A percentile compares a stretch with the other conserved stretches of the same genome.
phyloP scores from a whole-genome alignment of 2,888 invertebrate genomes.

The Andrena camellia region DNA sequence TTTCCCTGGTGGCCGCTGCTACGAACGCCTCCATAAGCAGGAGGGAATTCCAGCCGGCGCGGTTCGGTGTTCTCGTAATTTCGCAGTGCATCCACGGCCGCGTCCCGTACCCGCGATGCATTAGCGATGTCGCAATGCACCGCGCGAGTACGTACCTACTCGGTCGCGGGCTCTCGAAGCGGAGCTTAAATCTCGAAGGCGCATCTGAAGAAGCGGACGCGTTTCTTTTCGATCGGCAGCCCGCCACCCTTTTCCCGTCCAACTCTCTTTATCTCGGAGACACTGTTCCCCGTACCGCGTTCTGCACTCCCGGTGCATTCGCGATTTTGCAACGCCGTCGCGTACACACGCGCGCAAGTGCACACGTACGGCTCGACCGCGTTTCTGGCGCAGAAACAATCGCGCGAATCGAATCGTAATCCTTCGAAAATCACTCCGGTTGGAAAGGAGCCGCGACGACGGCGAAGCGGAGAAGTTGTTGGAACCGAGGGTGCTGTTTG shows the following conservation, averaged over 20 bases:
- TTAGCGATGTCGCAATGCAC: constrained; percentile 68
- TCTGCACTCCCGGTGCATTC: constrained; percentile 68
- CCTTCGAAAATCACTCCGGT: constrained; percentile 43
- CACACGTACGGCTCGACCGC: neutral
- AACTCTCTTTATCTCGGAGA: constrained; percentile 55
- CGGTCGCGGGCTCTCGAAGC: constrained; percentile 36
- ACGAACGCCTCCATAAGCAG: constrained; percentile 48
- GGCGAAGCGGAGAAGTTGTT: neutral
- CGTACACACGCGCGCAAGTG: constrained; percentile 8
- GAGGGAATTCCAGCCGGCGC: constrained; percentile 41
- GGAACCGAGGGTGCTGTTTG: too few species aligned
- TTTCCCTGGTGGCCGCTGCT: neutral
- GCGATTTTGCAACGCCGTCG: constrained; percentile 58
- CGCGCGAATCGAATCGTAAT: constrained; percentile 27
- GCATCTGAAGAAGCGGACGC: constrained; percentile 37
- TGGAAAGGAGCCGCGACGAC: neutral
- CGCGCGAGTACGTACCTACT: constrained; percentile 38
- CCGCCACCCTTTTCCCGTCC: constrained; percentile 32
- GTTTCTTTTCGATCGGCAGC: constrained; percentile 45
- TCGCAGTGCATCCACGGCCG: constrained; percentile 65
- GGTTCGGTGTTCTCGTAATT: constrained; percentile 57
- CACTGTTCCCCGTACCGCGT: constrained; percentile 63
- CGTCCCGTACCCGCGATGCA: constrained; percentile 67
- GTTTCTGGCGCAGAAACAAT: constrained; percentile 26
- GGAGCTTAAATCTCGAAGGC: constrained; percentile 55